Conservation (phyloP, 2,797 vertebrate genomes). For the Clarias platycephalus region DNA sequence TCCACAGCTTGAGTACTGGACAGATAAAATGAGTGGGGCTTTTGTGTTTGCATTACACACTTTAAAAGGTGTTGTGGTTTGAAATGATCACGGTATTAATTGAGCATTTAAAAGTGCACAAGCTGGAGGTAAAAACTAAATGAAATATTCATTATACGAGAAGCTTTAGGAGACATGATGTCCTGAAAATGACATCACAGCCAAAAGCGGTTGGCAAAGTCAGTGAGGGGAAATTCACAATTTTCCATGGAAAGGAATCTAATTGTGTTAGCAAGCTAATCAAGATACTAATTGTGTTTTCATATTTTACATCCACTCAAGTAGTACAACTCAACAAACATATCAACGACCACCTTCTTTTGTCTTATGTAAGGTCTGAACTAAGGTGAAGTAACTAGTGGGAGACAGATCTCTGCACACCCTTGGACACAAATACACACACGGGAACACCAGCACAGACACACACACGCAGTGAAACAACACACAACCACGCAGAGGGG, state of each 20-base stretch:
- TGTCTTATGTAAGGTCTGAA: not conserved
- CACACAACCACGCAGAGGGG: not conserved
- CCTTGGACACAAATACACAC: not conserved
- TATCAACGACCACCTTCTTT: too few relatives aligned
- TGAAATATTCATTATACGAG: not conserved
- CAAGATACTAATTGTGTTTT: too few relatives aligned
- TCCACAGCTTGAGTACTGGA: not conserved
- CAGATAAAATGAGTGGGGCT: not conserved
- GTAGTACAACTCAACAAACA: too few relatives aligned
- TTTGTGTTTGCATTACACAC: not conserved
- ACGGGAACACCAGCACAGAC: not conserved
- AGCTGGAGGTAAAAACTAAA: not conserved
- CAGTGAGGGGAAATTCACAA: too few relatives aligned
- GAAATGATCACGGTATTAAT: not conserved
- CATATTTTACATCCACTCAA: too few relatives aligned
- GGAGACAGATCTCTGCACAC: constrained; percentile 19
- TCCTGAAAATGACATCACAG: too few relatives aligned
- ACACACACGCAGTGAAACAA: too few relatives aligned
- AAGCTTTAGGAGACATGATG: not conserved
- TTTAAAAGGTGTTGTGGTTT: not conserved
- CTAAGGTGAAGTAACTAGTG: constrained; percentile 10
- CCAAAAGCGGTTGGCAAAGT: too few relatives aligned
- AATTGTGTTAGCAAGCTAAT: too few relatives aligned
- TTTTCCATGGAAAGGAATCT: too few relatives aligned
- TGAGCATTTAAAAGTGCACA: not conserved